Conservation (phyloP, 1,140 invertebrate genomes). For the Pseudomyrmex pallidus region DNA sequence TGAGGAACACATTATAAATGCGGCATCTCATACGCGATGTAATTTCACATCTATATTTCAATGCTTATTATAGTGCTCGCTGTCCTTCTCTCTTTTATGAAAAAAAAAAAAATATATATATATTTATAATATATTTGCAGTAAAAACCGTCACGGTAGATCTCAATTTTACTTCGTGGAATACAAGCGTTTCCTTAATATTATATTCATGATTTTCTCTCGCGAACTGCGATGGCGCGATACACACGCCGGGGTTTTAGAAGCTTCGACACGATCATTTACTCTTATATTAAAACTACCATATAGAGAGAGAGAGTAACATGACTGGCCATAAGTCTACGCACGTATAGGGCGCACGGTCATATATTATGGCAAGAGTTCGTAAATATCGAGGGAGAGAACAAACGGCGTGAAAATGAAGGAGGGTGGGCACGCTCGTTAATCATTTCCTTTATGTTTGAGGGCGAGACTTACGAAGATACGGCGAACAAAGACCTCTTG, state of each 20-base stretch:
- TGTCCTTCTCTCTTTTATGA: too few relatives aligned
- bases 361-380: conserved; percentile 62
- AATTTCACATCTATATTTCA: conserved; percentile 8
- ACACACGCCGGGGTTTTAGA: background rate
- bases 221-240: background rate
- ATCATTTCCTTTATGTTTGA: conserved; percentile 63
- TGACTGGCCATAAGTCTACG: conserved; percentile 49
- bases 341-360: conserved; percentile 38
- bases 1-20: background rate
- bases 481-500: conserved; percentile 52
- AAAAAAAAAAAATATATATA: background rate
- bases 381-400: conserved; percentile 64
- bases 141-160: background rate
- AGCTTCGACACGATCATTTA: conserved; percentile 27
- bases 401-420: conserved; percentile 63
- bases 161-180: background rate
- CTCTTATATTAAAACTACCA: conserved; percentile 48
- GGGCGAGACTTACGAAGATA: conserved; percentile 61
- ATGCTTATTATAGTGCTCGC: background rate
- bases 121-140: background rate
- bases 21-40: background rate
- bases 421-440: conserved; percentile 59
- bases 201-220: background rate
- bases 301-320: conserved; percentile 43
- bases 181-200: background rate